Percentiles rank a stretch among this genome's conserved stretches.
phyloP scores from a whole-genome alignment of 2,113 vertebrate species.

The Nymphicus hollandicus region DNA sequence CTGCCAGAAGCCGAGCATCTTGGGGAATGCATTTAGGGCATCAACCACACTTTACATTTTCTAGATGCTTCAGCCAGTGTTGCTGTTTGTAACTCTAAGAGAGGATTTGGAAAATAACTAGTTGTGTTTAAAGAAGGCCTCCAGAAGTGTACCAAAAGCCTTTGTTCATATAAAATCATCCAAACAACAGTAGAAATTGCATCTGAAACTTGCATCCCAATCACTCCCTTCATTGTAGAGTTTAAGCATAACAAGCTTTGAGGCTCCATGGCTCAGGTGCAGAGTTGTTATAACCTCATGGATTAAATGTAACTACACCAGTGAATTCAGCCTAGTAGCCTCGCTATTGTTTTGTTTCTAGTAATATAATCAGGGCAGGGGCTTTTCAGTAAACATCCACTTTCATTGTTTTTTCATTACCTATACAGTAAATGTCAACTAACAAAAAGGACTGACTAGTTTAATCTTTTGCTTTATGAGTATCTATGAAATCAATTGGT shows the following conservation, averaged over 20 bases:
- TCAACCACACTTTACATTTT: neutral
- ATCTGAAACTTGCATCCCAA: neutral
- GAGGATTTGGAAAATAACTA: neutral
- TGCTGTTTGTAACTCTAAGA: neutral
- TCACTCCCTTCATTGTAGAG: neutral
- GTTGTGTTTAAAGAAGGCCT: neutral
- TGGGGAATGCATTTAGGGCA: neutral
- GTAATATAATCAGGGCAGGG: neutral
- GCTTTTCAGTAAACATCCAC: neutral
- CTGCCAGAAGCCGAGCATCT: neutral
- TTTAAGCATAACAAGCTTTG: neutral
- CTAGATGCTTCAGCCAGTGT: neutral
- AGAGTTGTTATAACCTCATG: neutral
- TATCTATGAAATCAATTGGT: constrained; percentile 7
- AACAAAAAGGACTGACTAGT: constrained; percentile 5
- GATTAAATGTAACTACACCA: neutral
- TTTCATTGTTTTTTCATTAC: neutral
- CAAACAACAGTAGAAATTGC: neutral
- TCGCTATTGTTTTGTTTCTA: neutral
- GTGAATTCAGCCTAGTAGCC: neutral
- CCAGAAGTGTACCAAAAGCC: neutral
- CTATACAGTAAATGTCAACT: neutral
- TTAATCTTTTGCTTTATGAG: constrained; percentile 10
- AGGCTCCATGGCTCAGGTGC: neutral
- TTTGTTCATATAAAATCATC: neutral